phyloP scores from a whole-genome alignment of 2,888 invertebrate genomes.

The Protula sp. region DNA sequence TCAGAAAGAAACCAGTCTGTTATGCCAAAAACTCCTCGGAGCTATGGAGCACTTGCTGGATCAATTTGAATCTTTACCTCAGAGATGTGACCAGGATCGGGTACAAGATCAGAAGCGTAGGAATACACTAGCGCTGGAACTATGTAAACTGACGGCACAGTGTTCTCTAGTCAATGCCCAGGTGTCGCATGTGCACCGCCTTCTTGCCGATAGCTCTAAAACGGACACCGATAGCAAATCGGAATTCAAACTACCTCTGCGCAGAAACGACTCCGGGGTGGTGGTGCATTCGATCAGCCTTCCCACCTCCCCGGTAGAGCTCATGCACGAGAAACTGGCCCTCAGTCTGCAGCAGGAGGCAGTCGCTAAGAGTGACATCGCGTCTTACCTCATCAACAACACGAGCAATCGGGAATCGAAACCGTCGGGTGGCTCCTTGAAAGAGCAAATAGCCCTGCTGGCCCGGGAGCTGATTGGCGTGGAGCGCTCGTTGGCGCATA shows the following conservation, averaged over 20 bases:
- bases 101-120: not conserved
- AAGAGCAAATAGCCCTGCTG: slow-evolving; percentile 8
- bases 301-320: slow-evolving; percentile 9
- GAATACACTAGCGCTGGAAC: not conserved
- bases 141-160: not conserved
- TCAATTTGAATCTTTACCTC: not conserved
- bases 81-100: not conserved
- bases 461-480: slow-evolving; percentile 8
- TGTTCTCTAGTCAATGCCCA: not conserved
- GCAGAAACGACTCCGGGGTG: slow-evolving; percentile 10
- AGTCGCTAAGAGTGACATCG: not conserved
- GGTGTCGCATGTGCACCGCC: not conserved
- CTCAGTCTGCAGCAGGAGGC: not conserved
- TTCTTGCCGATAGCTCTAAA: not conserved
- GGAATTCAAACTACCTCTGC: not conserved
- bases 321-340: not conserved
- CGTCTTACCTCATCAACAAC: slow-evolving; percentile 1
- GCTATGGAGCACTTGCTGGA: not conserved
- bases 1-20: not conserved
- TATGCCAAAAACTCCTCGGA: not conserved
- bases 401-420: not conserved
- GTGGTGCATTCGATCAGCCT: slow-evolving; percentile 5
- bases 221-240: not conserved
- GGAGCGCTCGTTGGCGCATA: slow-evolving; percentile 4
- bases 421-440: not conserved